Conservation (phyloP, 2,888 invertebrate species). For the Caradrina clavipalpis region DNA sequence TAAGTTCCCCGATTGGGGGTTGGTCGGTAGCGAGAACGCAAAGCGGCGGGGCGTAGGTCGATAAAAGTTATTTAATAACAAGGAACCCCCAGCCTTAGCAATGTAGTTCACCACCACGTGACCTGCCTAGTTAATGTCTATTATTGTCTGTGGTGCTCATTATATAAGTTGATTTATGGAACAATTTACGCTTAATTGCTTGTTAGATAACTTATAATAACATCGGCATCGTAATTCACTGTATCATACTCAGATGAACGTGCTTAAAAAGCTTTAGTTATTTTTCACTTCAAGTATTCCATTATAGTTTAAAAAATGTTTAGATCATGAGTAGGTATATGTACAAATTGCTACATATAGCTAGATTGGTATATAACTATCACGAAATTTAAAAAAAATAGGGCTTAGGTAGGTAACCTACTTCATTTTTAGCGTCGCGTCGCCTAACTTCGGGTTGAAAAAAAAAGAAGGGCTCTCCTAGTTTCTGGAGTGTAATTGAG, state of each 20-base stretch:
- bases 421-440: slow-evolving; percentile 16
- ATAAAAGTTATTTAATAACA: slow-evolving; percentile 89
- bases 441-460: slow-evolving; percentile 9
- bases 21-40: slow-evolving; percentile 65
- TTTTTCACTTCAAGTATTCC: slow-evolving; percentile 6
- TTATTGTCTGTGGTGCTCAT: slow-evolving; percentile 37
- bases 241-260: background rate
- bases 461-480: slow-evolving; percentile 42
- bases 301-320: background rate
- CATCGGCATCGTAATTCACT: slow-evolving; percentile 4
- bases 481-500: slow-evolving; percentile 66
- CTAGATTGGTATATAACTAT: too few relatives aligned
- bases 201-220: slow-evolving; percentile 13
- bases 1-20: slow-evolving; percentile 68
- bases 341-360: slow-evolving; percentile 7
- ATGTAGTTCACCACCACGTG: slow-evolving; percentile 71
- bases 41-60: slow-evolving; percentile 76
- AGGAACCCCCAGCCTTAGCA: slow-evolving; percentile 78
- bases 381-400: slow-evolving; percentile 18
- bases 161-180: slow-evolving; percentile 42
- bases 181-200: slow-evolving; percentile 30
- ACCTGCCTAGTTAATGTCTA: slow-evolving; percentile 68
- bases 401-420: too few relatives aligned
- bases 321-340: background rate
- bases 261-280: background rate